These are phyloP conservation scores for Galaxias olidus DNA, from an alignment of 2,797 vertebrate genomes.

Conservation along the genomic window DNA sequence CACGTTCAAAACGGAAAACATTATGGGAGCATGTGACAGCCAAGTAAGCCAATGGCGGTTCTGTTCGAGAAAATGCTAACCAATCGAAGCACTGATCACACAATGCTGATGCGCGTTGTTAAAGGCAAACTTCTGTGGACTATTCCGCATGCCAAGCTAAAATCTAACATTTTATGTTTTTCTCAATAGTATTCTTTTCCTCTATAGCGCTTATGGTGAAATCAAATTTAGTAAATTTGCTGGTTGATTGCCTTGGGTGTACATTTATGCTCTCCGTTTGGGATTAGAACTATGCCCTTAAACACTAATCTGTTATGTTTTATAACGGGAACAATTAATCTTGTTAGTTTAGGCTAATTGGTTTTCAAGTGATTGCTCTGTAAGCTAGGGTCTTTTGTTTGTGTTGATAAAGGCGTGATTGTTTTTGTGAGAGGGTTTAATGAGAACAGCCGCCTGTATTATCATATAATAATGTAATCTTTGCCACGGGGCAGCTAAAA, in stretches of 20 bases:
- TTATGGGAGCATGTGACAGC: constrained; percentile 21
- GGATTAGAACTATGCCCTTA: constrained; percentile 10
- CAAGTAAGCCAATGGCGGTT: constrained; percentile 49
- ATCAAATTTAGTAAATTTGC: no score
- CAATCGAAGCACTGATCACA: constrained; percentile 20
- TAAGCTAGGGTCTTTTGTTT: constrained; percentile 7
- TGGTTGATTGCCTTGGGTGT: no score
- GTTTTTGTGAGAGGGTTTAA: constrained; percentile 13
- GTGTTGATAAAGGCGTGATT: constrained; percentile 30
- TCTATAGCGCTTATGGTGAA: no score
- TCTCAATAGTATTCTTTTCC: no score
- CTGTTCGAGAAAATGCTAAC: background rate
- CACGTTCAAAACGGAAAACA: constrained; percentile 54
- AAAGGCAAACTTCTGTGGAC: no score
- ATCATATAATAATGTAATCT: no score
- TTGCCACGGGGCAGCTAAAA: no score
- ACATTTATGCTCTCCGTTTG: background rate
- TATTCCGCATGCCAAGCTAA: no score
- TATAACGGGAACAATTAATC: constrained; percentile 24
- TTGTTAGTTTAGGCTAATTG: constrained; percentile 44
- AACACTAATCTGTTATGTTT: constrained; percentile 17
- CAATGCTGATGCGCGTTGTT: background rate
- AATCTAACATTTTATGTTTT: no score
- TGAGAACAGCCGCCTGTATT: no score
- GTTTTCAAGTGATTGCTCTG: constrained; percentile 1